Base-by-base conservation (phyloP, 2,888 invertebrate species). In the Aphidius colemani region DNA sequence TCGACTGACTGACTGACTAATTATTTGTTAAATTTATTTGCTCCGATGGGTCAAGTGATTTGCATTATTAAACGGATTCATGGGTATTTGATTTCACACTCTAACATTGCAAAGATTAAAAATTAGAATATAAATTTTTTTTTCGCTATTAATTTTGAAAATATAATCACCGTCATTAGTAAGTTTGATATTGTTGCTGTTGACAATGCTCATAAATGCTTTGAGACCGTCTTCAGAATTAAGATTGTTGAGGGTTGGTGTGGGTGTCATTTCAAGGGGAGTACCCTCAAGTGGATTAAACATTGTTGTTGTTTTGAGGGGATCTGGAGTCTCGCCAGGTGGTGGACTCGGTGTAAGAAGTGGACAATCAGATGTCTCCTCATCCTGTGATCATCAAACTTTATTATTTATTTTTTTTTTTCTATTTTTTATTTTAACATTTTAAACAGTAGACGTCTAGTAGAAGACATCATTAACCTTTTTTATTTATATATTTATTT, bases 281-380 rank as follows among this genome's bases (percentile, higher is more conserved):
- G 70, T 71, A 45, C 69, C 75, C 65, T 78, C 79, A 64, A 75
- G 68, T 56, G 72, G 74, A 55, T 74, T 74, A 62, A 77, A 80
- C 58, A 74, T 73, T 41, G 74, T 41, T 73, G 65, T 66, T n/a
- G 71, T 69, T 53, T 75, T 74, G 66, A 74, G 64, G n/a, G 72
- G 68, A 63, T 75, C 71, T 58, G 68, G 66, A 44, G 66, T 66
- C 55, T 87, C 86, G 56, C 85, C 78, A 9, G 87, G 85, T n/a
- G 88, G 85, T 1, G 87, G 88, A 57, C 87, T 87, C 7, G 88
- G 88, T 41, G 88, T 88, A 53, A 90, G 77, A 49, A 90, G 82
- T 51, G 89, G 85, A 75, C 88, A 90, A 71, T 88, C 89, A 58
- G 90, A 89, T 1, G 88, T 88, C 68, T 89, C 89, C 66, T 88